Percentiles rank a stretch among this genome's conserved stretches.
Conservation (phyloP, 92 coral and sea anemone species). For the Metridium senile region DNA sequence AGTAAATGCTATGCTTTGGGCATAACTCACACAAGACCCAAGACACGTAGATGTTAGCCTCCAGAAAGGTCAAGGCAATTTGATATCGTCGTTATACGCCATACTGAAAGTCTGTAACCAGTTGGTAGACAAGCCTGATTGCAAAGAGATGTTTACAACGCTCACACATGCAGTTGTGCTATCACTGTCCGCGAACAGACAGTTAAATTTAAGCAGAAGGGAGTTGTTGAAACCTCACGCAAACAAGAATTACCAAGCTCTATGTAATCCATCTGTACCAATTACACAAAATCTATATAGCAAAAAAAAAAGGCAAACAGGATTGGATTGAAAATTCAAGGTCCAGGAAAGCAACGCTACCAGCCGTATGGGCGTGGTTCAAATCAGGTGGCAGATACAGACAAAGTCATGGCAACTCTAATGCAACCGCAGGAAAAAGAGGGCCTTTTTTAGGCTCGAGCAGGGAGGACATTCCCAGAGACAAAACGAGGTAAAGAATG, state of each 20-base stretch:
- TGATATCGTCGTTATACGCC: conserved; percentile 47
- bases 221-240: too few relatives aligned
- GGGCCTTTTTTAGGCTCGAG: conserved; percentile 49
- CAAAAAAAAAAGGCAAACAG: conserved; percentile 41
- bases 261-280: conserved; percentile 51
- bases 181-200: too few relatives aligned
- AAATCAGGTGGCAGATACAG: conserved; percentile 40
- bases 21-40: conserved; percentile 29
- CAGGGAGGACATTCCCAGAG: conserved; percentile 27
- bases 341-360: conserved; percentile 11
- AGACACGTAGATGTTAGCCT: conserved; percentile 34
- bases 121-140: conserved; percentile 8
- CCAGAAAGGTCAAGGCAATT: conserved; percentile 40
- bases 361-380: conserved; percentile 34
- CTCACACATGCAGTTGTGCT: conserved; percentile 59
- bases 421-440: conserved; percentile 8
- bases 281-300: conserved; percentile 44
- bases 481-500: conserved; percentile 1
- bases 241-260: conserved; percentile 47
- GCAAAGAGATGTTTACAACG: conserved; percentile 20
- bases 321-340: conserved; percentile 21
- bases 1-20: conserved; percentile 46
- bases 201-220: too few relatives aligned
- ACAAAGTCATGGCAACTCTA: conserved; percentile 7
- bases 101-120: conserved; percentile 40